Base-by-base conservation (phyloP, 2,113 vertebrate species). In the Istiophorus platypterus region DNA sequence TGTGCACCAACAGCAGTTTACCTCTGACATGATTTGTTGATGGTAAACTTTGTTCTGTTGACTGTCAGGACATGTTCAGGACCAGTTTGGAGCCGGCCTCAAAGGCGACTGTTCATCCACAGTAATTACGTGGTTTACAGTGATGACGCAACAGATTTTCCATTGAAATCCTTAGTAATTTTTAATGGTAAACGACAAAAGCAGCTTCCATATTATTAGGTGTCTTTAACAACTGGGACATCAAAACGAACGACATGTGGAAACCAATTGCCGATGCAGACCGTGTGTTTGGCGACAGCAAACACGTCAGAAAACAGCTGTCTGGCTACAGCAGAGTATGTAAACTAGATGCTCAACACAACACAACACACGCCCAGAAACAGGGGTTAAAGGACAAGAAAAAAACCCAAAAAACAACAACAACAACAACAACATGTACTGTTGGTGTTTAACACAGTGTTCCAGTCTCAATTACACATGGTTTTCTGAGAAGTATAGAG, bases 21-120 rank as follows among this genome's bases (percentile, higher is more conserved):
- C 6, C 6, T 45, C 18, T 34, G 8, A 20, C 37, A 52, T 77
- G 26, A 87, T 88, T 84, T 87, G 83, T 70, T 42, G 89, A 79
- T 37, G 52, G 78, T 8, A 29, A 18, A 18, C 6, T 34, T 15
- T 68, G 45, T 41, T 27, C 31, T 34, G 1, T 66, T 54, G 51
- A 70, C 61, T 78, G 52, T 75, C 74, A 63, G 62, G 29, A 52
- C 24, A n/a, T 5, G 45, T 57, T 65, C 49, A 42, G 7, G 52
- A 56, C 52, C 2, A 9, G 49, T 42, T 42, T 42, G 37, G 37
- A 10, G 37, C 7, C 7, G 37, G 37, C 37, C 10, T 9, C 37
- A 42, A 42, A 42, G 12, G 0, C 3, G 41, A 13, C 41, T 42
- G 41, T 51, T 51, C 20, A 9, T 51, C 6, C 4, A 8, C 20